A percentile compares a stretch with the other conserved stretches of the same genome.
phyloP scores from a whole-genome alignment of 2,888 invertebrate genomes.

The Metopia argyrocephala region DNA sequence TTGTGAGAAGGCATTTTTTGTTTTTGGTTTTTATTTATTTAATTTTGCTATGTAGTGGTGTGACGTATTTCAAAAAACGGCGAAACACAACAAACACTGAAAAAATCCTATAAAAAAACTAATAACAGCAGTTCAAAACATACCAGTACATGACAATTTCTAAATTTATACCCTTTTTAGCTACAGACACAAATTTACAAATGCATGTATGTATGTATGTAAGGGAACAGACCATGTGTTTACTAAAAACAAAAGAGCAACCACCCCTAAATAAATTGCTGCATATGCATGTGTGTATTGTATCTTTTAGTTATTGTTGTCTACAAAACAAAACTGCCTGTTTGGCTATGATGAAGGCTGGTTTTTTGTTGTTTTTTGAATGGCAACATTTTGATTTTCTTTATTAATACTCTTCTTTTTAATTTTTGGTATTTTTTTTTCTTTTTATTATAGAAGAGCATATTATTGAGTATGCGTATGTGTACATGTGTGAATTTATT shows the following conservation, averaged over 20 bases:
- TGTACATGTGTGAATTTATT: neutral
- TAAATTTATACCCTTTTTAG: too few relatives aligned
- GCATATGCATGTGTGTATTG: neutral
- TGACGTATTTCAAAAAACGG: too few relatives aligned
- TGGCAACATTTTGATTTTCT: slow-evolving; percentile 47
- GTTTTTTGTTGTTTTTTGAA: slow-evolving; percentile 22
- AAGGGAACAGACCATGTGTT: neutral
- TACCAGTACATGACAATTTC: too few relatives aligned
- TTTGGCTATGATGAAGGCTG: neutral
- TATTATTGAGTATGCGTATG: neutral
- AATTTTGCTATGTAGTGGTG: too few relatives aligned
- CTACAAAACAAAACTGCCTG: neutral
- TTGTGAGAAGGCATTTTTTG: too few relatives aligned
- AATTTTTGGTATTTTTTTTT: neutral
- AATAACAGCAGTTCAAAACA: too few relatives aligned
- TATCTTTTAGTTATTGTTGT: neutral
- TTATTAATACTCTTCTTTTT: slow-evolving; percentile 3
- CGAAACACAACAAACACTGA: too few relatives aligned
- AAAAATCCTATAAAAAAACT: too few relatives aligned
- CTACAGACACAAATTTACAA: neutral
- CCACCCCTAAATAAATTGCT: slow-evolving; percentile 23
- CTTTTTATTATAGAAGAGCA: neutral
- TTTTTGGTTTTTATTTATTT: too few relatives aligned
- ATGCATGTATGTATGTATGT: neutral
- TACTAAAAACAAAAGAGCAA: neutral